These are phyloP conservation scores for Dynastes grantii DNA, from an alignment of 2,888 invertebrate genomes.

Conservation along the genomic window DNA sequence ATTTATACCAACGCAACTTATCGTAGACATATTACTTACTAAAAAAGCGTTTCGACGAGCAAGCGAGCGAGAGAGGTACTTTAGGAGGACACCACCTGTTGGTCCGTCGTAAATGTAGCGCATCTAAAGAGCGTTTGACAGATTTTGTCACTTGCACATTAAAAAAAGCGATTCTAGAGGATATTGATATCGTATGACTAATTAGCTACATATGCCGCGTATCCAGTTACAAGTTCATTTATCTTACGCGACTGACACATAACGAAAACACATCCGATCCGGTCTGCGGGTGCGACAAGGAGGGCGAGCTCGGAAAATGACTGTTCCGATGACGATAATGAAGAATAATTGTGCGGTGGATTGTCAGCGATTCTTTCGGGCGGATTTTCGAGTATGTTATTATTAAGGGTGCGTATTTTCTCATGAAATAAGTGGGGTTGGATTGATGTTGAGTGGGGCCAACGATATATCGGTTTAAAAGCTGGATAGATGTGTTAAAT, in stretches of 20 bases:
- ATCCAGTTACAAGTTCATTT: slow-evolving; percentile 50
- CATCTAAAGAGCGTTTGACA: slow-evolving; percentile 51
- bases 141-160: slow-evolving; percentile 60
- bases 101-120: slow-evolving; percentile 41
- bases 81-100: slow-evolving; percentile 35
- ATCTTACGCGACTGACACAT: slow-evolving; percentile 45
- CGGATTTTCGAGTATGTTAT: not conserved
- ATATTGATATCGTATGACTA: slow-evolving; percentile 63
- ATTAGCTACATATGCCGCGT: slow-evolving; percentile 62
- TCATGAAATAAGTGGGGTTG: not conserved
- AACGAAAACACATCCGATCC: slow-evolving; percentile 38
- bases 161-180: slow-evolving; percentile 60
- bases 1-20: slow-evolving; percentile 15
- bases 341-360: slow-evolving; percentile 41
- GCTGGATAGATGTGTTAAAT: no score
- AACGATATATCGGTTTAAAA: no score
- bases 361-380: slow-evolving; percentile 25
- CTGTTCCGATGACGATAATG: slow-evolving; percentile 39
- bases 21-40: slow-evolving; percentile 10
- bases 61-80: slow-evolving; percentile 21
- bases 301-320: slow-evolving; percentile 20
- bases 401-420: slow-evolving; percentile 24
- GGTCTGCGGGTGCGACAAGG: slow-evolving; percentile 14
- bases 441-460: not conserved
- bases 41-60: slow-evolving; percentile 12